Percentiles rank a stretch among this genome's conserved stretches.
These are phyloP conservation scores for Zosterops pallidus DNA, from an alignment of 2,113 vertebrate genomes.

Conservation along the genomic window DNA sequence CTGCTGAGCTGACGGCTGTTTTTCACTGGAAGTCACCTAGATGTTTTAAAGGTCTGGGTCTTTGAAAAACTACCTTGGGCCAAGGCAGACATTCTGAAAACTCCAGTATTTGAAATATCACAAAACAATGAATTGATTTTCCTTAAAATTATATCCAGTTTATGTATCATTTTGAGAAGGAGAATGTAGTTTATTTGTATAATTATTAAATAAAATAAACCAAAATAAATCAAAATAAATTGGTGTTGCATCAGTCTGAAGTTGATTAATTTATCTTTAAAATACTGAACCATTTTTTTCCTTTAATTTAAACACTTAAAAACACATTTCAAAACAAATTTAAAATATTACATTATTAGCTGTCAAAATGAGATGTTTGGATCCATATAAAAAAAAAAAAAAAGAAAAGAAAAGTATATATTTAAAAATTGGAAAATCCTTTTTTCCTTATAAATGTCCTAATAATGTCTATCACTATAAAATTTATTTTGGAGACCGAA, in stretches of 20 bases:
- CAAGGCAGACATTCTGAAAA: background rate
- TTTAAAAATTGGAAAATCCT: rapidly evolving
- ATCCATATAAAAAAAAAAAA: background rate
- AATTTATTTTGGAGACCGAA: background rate
- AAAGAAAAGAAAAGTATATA: background rate
- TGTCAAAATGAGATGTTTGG: background rate
- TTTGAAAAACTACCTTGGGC: background rate
- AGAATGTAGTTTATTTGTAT: background rate
- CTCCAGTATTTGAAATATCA: background rate
- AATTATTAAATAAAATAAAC: background rate
- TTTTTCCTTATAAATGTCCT: background rate
- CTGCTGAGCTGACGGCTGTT: background rate
- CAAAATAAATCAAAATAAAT: background rate
- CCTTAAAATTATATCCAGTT: background rate
- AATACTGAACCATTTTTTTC: background rate
- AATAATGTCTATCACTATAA: background rate
- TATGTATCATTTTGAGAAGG: background rate
- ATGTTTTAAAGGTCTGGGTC: background rate
- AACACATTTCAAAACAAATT: background rate
- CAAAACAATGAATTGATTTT: background rate
- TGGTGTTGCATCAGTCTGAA: background rate
- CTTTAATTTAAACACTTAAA: background rate
- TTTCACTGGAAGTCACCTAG: background rate
- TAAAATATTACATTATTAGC: background rate
- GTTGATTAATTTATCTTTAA: background rate